Evolutionary conservation across 2,888 invertebrate genomes (phyloP).

Genomic region (Ceramica pisi): DNA sequence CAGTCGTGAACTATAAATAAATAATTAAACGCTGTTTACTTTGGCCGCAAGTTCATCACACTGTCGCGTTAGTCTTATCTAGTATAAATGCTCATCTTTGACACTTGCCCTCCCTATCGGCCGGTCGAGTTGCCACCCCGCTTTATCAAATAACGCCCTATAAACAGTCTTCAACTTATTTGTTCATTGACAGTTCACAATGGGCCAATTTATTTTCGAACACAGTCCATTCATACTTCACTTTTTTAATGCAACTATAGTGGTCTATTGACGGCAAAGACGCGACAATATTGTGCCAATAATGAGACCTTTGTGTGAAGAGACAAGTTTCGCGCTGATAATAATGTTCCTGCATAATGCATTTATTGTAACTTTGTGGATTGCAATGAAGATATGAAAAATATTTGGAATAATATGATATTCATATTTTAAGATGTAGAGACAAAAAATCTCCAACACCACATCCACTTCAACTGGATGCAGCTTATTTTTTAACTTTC

Average conservation of each 20-base stretch:
- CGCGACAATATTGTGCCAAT: constrained; percentile 56
- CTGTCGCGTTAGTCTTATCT: constrained; percentile 82
- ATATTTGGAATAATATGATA: constrained; percentile 1
- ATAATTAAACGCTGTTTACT: constrained; percentile 80
- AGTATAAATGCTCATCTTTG: constrained; percentile 83
- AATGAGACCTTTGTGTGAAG: constrained; percentile 54
- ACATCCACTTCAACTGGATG: constrained; percentile 3
- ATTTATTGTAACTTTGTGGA: constrained; percentile 52
- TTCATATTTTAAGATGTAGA: background rate
- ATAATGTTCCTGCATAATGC: constrained; percentile 46
- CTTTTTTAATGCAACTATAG: constrained; percentile 56
- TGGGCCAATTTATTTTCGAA: constrained; percentile 72
- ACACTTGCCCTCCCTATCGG: constrained; percentile 84
- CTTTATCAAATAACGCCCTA: constrained; percentile 80
- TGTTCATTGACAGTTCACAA: constrained; percentile 81
- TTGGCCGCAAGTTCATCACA: constrained; percentile 83
- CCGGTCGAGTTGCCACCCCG: constrained; percentile 83
- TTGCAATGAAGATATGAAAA: constrained; percentile 21
- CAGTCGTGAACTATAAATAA: constrained; percentile 67
- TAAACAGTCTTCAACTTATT: constrained; percentile 81
- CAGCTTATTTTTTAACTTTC: background rate
- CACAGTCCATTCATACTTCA: constrained; percentile 59
- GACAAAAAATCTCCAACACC: background rate
- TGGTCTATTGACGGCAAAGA: constrained; percentile 60
- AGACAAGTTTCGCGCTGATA: constrained; percentile 41